Evolutionary conservation across 2,797 vertebrate species (phyloP).

Genomic region (Anabas testudineus): DNA sequence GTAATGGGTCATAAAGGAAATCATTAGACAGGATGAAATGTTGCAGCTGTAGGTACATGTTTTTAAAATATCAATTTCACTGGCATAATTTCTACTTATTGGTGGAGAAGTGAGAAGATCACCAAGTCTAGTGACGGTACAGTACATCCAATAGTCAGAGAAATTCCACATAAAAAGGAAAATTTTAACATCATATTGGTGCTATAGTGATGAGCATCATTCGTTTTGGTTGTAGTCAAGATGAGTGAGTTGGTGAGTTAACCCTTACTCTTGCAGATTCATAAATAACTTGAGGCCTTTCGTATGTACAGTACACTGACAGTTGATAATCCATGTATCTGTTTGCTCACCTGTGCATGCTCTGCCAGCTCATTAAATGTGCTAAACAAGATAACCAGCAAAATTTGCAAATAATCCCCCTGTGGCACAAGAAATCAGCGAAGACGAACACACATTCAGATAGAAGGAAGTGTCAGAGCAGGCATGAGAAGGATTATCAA

Average conservation of each 20-base stretch:
- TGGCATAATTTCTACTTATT: no score
- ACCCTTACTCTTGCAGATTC: slow-evolving; percentile 20
- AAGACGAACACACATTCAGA: slow-evolving; percentile 38
- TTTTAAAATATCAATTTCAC: not conserved
- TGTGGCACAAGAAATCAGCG: slow-evolving; percentile 44
- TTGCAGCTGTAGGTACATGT: not conserved
- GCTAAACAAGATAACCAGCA: slow-evolving; percentile 63
- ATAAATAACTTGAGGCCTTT: slow-evolving; percentile 21
- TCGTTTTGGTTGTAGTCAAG: no score
- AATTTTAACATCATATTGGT: not conserved
- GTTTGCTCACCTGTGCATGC: slow-evolving; percentile 46
- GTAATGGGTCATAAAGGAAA: no score
- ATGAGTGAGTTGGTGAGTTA: not conserved
- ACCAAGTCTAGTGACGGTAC: not conserved
- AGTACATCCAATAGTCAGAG: not conserved
- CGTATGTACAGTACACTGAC: not conserved
- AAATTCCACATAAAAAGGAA: not conserved
- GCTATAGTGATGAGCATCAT: no score
- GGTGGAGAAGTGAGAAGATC: not conserved
- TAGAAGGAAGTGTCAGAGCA: slow-evolving; percentile 58
- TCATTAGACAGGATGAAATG: slow-evolving; percentile 31
- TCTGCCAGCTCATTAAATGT: slow-evolving; percentile 57
- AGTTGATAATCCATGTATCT: slow-evolving; percentile 25
- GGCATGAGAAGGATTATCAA: slow-evolving; percentile 54
- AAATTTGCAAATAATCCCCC: slow-evolving; percentile 55